A percentile compares a stretch with the other conserved stretches of the same genome.
phyloP scores from a whole-genome alignment of 1,140 invertebrate species.

The Drosophila navojoa region DNA sequence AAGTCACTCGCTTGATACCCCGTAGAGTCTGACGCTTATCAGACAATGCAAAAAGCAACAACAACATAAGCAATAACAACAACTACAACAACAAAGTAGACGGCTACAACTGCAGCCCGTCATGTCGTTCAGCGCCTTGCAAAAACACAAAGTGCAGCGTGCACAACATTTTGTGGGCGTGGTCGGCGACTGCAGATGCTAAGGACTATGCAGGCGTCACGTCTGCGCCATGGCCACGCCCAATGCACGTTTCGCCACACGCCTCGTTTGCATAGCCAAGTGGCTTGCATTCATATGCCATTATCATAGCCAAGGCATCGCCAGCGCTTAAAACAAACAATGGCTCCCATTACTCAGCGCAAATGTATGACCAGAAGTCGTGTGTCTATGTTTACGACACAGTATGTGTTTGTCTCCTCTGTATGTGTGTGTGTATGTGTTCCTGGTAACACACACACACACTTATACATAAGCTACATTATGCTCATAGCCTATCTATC shows the following conservation, averaged over 20 bases:
- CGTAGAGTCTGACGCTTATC: conserved; percentile 63
- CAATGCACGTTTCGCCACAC: conserved; percentile 18
- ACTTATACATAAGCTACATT: conserved; percentile 2
- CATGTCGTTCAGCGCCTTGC: conserved; percentile 71
- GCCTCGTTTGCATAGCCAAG: conserved; percentile 73
- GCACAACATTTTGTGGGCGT: conserved; percentile 69
- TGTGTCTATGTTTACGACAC: conserved; percentile 33
- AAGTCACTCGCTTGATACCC: conserved; percentile 48
- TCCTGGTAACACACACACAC: conserved; percentile 2
- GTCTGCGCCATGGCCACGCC: conserved; percentile 50
- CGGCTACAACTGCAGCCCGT: conserved; percentile 22
- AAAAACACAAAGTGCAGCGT: conserved; percentile 63
- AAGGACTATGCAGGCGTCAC: conserved; percentile 52
- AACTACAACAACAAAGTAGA: conserved; percentile 10
- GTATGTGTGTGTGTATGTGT: conserved; percentile 1
- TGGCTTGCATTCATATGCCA: conserved; percentile 75
- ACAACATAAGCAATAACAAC: conserved; percentile 23
- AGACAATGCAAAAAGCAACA: conserved; percentile 36
- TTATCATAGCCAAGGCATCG: conserved; percentile 77
- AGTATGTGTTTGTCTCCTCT: neutral
- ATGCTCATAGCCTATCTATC: conserved; percentile 29
- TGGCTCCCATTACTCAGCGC: conserved; percentile 63
- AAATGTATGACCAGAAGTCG: conserved; percentile 48
- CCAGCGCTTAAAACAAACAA: conserved; percentile 76
- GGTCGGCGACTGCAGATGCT: conserved; percentile 39